Percentiles rank a stretch among this genome's conserved stretches.
Evolutionary conservation across 2,888 invertebrate species (phyloP).

Genomic region (Drosophila austrosaltans): DNA sequence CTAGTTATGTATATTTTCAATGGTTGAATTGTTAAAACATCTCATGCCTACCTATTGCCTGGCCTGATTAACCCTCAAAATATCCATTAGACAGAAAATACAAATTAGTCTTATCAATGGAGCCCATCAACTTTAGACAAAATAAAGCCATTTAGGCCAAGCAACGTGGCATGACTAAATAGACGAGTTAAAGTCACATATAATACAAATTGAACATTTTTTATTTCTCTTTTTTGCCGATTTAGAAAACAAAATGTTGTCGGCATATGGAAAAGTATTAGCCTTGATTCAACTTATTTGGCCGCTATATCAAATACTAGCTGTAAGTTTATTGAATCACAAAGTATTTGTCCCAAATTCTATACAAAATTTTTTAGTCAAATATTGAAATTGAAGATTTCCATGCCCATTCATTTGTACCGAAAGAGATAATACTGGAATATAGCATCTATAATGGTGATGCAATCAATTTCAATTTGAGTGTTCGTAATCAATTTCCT

Average conservation of each 20-base stretch:
- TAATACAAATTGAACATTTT: conserved; percentile 29
- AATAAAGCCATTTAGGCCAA: conserved; percentile 54
- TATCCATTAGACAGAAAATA: not conserved
- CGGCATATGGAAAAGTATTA: conserved; percentile 7
- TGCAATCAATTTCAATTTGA: conserved; percentile 64
- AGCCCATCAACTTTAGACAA: conserved; percentile 3
- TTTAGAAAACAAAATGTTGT: conserved; percentile 25
- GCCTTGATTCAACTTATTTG: conserved; percentile 11
- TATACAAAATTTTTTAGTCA: conserved; percentile 26
- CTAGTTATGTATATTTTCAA: not conserved
- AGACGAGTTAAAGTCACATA: conserved; percentile 5
- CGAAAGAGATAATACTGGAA: conserved; percentile 59
- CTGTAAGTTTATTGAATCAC: conserved; percentile 45
- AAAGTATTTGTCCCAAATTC: not conserved
- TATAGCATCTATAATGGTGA: conserved; percentile 46
- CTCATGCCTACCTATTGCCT: not conserved
- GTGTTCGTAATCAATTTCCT: conserved; percentile 62
- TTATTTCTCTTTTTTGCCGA: too few species aligned
- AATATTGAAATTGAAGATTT: conserved; percentile 61
- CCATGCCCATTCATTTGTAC: conserved; percentile 74
- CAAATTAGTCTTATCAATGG: conserved; percentile 12
- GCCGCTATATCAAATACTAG: not conserved
- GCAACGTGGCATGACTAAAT: conserved; percentile 63
- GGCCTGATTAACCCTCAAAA: not conserved
- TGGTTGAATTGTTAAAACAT: conserved; percentile 3